Base-by-base conservation (phyloP, 2,888 invertebrate species). In the Pterobdella sp. region DNA sequence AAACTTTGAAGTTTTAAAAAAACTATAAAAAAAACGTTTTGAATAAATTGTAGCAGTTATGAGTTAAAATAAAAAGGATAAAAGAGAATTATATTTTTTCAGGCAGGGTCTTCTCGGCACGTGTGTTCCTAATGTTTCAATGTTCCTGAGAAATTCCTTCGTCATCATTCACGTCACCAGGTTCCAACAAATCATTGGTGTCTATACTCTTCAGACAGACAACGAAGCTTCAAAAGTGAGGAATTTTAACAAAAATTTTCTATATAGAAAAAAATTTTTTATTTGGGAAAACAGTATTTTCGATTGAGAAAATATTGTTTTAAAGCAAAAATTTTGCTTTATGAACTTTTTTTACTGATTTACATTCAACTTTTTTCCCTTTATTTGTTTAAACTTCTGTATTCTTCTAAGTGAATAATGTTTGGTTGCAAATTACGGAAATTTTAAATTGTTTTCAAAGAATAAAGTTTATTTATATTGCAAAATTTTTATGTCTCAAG, bases 111-210 rank as follows among this genome's bases (percentile, higher is more conserved):
- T 71, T 14, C 37, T 71, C 63, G 36, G 56, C 22, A 56, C 71
- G 1, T 71, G 71, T 36, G 71, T 71, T 32, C 71, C 71, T 14
- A 56, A 35, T 32, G 34, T 66, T 29, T 52, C 72, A 7, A 64
- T 63, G 1, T 81, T 80, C 29, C 73, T 83, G 35, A 82, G 81
- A 72, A 79, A 84, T 79, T 83, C 84, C 10, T 85, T 86, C 77
- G 85, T 85, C 34, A 79, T 86, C 67, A 84, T 86, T 29, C 85
- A 86, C 76, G 81, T 86, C 65, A 85, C 84, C 68, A 78, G 85
- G 35, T 86, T 85, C 77, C 85, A 85, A 74, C 86, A 86, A 76
- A 83, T 86, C 32, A 83, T 85, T 68, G 84, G 84, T 18, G 84
- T 85, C 49, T 85, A 83, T 78, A 85, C 85, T 0, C 79, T 86